A percentile compares a stretch with the other conserved stretches of the same genome.
Evolutionary conservation across 2,888 invertebrate species (phyloP).

Genomic region (Eupithecia inturbata): DNA sequence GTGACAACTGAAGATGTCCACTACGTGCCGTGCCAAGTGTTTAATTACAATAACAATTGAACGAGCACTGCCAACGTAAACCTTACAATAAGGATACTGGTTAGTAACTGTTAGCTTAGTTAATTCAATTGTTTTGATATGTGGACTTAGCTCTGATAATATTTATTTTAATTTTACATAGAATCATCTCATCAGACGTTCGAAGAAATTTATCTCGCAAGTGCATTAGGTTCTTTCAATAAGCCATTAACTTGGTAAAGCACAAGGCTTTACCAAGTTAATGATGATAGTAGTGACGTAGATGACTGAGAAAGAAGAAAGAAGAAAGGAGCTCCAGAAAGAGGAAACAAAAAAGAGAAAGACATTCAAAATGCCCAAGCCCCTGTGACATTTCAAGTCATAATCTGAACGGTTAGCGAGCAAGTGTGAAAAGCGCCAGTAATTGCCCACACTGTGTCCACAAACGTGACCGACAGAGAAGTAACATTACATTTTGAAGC

Average conservation of each 20-base stretch:
- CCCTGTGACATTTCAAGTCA: constrained; percentile 68
- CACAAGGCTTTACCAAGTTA: neutral
- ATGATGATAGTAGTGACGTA: neutral
- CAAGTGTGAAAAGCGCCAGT: constrained; percentile 78
- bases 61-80: constrained; percentile 35
- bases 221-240: neutral
- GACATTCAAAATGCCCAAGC: constrained; percentile 51
- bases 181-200: neutral
- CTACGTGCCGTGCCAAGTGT: constrained; percentile 63
- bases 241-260: neutral
- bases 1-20: constrained; percentile 79
- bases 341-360: constrained; percentile 24
- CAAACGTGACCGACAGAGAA: constrained; percentile 44
- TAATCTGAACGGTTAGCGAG: constrained; percentile 69
- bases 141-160: constrained; percentile 38
- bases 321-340: neutral
- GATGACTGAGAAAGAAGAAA: neutral
- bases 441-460: constrained; percentile 68
- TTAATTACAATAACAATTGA: constrained; percentile 78
- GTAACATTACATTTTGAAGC: constrained; percentile 22
- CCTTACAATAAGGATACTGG: constrained; percentile 40
- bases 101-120: constrained; percentile 58
- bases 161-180: constrained; percentile 34
- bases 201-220: neutral
- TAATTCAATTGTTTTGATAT: constrained; percentile 69